Base-by-base conservation (phyloP, 2,888 invertebrate species). In the Agrochola lota region DNA sequence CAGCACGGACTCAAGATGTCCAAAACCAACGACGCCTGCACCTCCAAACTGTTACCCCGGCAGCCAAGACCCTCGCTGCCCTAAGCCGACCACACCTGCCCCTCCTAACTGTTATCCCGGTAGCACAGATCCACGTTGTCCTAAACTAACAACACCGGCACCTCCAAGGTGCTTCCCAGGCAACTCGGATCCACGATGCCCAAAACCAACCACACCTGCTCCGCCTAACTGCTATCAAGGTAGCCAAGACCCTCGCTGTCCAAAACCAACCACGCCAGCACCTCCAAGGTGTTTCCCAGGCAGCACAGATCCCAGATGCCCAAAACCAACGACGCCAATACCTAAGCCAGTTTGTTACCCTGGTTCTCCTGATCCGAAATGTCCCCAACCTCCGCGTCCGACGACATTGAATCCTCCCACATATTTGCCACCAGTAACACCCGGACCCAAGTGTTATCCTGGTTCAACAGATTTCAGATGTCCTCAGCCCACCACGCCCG, bases 281-380 rank as follows among this genome's bases (percentile, higher is more conserved):
- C 85, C 91, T 6, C 91, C 88, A 0, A 84, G 66, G 0, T 94
- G 94, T 63, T 93, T 82, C 80, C 94, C 93, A 0, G 95, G 94
- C 0, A 90, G 88, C 11, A 71, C 12, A 40, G 63, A 63, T 8
- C 35, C 35, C 0, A 49, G 71, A 0, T 94, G 94, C 70, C 93
- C 59, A 7, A 59, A 59, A 17, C 26, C 59, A 2, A 59, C 59
- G 0, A 26, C 59, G 2, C 59, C 59, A 7, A 0, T 26, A 15
- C 26, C 88, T 0, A 87, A 78, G 23, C 84, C 84, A 15, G 71
- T 73, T 15, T 85, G 90, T 70, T 86, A 88, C 69, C 92, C 94
- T 0, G 95, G 94, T 0, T 92, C 94, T 4, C 85, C 90, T 8
- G 90, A 96, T 85, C 93, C 94, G 0, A 88, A 91, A 6, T 95